Base-by-base conservation (phyloP, 1,140 invertebrate genomes). In the Drosophila leontia region DNA sequence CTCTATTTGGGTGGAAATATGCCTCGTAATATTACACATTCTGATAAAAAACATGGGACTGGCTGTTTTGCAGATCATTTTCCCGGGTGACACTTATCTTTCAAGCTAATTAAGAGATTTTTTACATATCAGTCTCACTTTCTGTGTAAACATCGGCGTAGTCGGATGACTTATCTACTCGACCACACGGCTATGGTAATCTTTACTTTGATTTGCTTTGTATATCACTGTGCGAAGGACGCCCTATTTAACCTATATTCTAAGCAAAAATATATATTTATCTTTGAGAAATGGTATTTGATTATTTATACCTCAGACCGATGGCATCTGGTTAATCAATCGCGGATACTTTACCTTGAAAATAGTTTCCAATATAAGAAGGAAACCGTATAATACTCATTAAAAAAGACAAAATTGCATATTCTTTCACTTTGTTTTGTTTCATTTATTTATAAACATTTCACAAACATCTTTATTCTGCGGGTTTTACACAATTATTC, bases 401-500 rank as follows among this genome's bases (percentile, higher is more conserved):
- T 50, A 15, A 61, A 68, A 68, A 65, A 44, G 41, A 62, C 61
- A 13, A 17, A 50, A 57, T 68, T 37, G 39, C 51, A 8, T 70
- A 75, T 62, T 65, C 48, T 53, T 75, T 75, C 72, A 65, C 55
- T 67, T 80, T 53, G 51, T 82, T 71, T 81, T 69, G 44, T 51
- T 75, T 75, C 53, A 37, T 83, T 87, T 86, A 83, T 77, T 85
- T 90, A 90, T 90, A 90, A 90, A 90, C 85, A 90, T 90, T 90
- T 91, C 86, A 91, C 85, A 91, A 85, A 90, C 75, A 91, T 85
- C 86, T 72, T 62, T 53, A 77, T 83, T 79, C 57, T 87, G 61
- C 61, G 63, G 82, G 75, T 85, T 65, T 90, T 81, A 85, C 84
- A 88, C 80, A 90, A 78, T 78, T 84, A 63, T 80, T 80, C 80